Base-by-base conservation (phyloP, 2,888 invertebrate genomes). In the Luperina nickerlii region DNA sequence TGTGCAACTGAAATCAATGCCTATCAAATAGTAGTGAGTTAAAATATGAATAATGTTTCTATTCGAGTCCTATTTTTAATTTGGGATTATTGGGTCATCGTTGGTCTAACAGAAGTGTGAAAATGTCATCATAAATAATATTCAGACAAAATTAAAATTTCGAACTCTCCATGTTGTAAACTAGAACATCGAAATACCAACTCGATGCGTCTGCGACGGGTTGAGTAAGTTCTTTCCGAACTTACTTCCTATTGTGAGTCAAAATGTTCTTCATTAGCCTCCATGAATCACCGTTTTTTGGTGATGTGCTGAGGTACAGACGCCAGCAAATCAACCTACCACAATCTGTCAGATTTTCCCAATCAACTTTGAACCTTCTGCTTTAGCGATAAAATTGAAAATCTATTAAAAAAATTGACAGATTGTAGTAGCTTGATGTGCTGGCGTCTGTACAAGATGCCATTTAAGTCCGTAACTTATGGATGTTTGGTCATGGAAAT, bases 181-280 rank as follows among this genome's bases (percentile, higher is more conserved):
- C 71, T 82, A 60, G 57, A 68, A 76, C 63, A 51, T 71, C 42
- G 62, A 74, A 86, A 87, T 88, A 66, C 79, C 83, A 68, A 81
- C 1, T 71, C 69, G 77, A 87, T 83, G 86, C 70, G 83, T 81
- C 20, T 73, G 65, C 15, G 48, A 11, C 8, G 72, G 65, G 62
- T 88, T 88, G 86, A 74, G 86, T 74, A 88, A 87, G 66, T 78
- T 48, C 60, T 87, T 67, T 81, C 45, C n/a, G 73, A 83, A 76
- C 24, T 65, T 18, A 71, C 80, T 87, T 88, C 89, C 89, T 88
- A 80, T 85, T 88, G 81, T 88, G 88, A 88, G 76, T 88, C 89
- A 88, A 88, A 81, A 78, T 66, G 68, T 51, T 77, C 63, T 42
- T 77, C 78, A 76, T 81, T 80, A 74, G 62, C 32, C 66, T 68